Evolutionary conservation across 2,888 invertebrate genomes (phyloP), one percentile per base, ranked within the genome.

Genomic region (Cryptocheilus praepositus): DNA sequence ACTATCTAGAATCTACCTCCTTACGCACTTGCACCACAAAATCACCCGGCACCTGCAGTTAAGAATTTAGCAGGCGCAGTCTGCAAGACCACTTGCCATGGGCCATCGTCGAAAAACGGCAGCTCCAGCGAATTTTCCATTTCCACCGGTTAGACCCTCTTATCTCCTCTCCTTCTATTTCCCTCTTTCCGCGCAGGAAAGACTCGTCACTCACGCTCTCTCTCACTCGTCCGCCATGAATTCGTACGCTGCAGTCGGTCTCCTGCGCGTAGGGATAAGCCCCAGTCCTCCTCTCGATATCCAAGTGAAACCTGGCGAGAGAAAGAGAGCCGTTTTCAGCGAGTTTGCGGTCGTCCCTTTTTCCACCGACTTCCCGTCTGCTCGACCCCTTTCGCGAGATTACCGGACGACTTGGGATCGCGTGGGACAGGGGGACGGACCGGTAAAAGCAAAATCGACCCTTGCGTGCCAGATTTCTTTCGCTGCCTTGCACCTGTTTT

Each of bases 111-210:
- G n/a, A n/a, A n/a, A n/a, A n/a, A n/a, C n/a, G n/a, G n/a, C n/a
- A n/a, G n/a, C n/a, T 19, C 59, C 71, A 65, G 63, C 71, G 62
- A 77, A 82, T 81, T 79, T 81, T 78, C 79, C 74, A 80, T 81
- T 79, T 80, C 72, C 80, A 72, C 61, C 36, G 36, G 36, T 36
- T 36, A 54, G 44, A 56, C 43, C 0, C 11, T 46, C 44, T 51
- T 18, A 22, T 5, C 52, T 51, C 19, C 54, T 19, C 18, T 46
- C 19, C 56, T 36, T 52, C 59, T 52, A 25, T 55, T 55, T 21
- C 51, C 56, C 55, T 56, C 51, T 53, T 16, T 53, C n/a, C 36
- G 36, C 11, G 36, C 36, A 25, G 28, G 7, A 3, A 7, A 3
- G 28, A 7, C 28, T 3, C 28, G 4, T 28, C 28, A 28, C 3